These are phyloP conservation scores for Hemiprocne comata DNA, from an alignment of 2,113 vertebrate genomes.

Conservation along the genomic window DNA sequence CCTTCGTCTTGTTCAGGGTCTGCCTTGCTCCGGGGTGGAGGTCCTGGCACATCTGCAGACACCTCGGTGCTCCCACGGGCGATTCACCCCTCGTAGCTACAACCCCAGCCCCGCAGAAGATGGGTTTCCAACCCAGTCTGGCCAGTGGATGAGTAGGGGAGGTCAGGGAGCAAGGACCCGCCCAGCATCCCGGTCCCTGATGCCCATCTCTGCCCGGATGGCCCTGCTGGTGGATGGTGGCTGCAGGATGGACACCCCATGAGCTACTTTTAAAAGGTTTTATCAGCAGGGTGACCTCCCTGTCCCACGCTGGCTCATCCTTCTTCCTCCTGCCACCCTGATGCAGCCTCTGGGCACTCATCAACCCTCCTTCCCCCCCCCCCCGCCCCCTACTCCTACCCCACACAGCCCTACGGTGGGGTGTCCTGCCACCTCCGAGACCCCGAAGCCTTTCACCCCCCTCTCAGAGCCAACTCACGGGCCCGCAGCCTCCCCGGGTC, in stretches of 20 bases:
- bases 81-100: accelerated
- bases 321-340: not conserved
- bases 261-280: not conserved
- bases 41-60: not conserved
- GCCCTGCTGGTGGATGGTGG: not conserved
- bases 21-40: not conserved
- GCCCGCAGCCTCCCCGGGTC: not conserved
- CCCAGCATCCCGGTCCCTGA: not conserved
- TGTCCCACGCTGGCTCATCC: accelerated
- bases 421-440: not conserved
- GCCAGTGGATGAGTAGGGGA: not conserved
- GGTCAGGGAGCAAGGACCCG: not conserved
- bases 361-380: not conserved
- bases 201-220: not conserved
- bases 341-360: not conserved
- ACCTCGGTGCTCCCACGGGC: accelerated
- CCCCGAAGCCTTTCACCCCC: not conserved
- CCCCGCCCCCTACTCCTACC: too few relatives aligned
- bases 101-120: accelerated
- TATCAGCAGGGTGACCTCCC: not conserved
- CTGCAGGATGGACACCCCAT: accelerated
- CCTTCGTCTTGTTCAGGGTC: not conserved
- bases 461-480: not conserved
- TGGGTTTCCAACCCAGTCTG: not conserved
- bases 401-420: too few relatives aligned